phyloP scores from a whole-genome alignment of 2,797 vertebrate species.

The Clarias pachynema region DNA sequence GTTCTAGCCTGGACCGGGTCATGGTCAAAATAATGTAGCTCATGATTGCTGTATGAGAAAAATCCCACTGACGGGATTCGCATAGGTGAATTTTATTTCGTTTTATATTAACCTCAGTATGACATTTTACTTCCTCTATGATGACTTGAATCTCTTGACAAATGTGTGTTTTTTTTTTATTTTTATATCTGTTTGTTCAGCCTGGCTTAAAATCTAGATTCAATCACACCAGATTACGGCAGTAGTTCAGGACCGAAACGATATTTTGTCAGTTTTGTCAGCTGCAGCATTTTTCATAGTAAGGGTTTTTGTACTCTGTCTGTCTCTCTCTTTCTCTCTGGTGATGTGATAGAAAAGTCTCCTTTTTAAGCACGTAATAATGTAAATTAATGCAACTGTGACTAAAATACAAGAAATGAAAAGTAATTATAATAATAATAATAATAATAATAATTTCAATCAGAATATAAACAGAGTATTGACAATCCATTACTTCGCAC shows the following conservation, averaged over 20 bases:
- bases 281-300: not conserved
- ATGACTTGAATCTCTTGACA: slow-evolving; percentile 1
- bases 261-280: not conserved
- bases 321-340: not conserved
- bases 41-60: not conserved
- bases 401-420: not conserved
- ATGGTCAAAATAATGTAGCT: slow-evolving; percentile 7
- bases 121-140: not conserved
- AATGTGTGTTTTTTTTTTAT: not conserved
- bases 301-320: not conserved
- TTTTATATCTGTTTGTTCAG: not conserved
- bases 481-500: not conserved
- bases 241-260: not conserved
- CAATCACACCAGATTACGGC: not conserved
- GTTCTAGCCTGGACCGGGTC: not conserved
- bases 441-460: not conserved
- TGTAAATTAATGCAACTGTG: not conserved
- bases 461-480: not conserved
- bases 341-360: not conserved
- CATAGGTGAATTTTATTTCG: not conserved
- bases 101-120: not conserved
- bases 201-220: not conserved
- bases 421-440: not conserved
- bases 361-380: not conserved
- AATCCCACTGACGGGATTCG: not conserved